Conservation (phyloP, 30 jellyfish, hydroid and myxozoan genomes). For the Aurelia sp. region DNA sequence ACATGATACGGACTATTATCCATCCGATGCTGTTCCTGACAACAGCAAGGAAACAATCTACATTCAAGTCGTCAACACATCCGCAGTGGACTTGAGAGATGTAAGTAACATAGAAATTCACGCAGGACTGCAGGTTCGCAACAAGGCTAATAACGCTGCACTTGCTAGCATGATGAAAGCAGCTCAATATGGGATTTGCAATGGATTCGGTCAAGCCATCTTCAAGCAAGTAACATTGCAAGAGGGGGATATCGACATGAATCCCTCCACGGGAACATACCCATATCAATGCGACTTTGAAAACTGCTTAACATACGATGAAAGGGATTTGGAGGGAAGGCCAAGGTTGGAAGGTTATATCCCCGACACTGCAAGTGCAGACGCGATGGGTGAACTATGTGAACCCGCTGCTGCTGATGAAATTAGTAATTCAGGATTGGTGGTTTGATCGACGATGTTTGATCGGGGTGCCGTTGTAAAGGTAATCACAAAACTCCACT, state of each 20-base stretch:
- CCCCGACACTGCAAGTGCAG: too few species aligned
- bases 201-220: background rate
- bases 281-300: constrained; percentile 11
- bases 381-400: too few species aligned
- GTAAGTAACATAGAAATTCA: background rate
- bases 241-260: constrained; percentile 8
- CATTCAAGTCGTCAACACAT: background rate
- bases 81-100: background rate
- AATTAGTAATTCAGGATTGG: too few species aligned
- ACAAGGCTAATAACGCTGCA: too few species aligned
- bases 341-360: too few species aligned
- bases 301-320: background rate
- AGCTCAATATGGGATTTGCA: background rate
- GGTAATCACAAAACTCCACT: too few species aligned
- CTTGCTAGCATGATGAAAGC: background rate
- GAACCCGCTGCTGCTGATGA: too few species aligned
- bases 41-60: constrained; percentile 1
- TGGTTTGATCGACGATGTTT: too few species aligned
- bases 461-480: too few species aligned
- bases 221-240: constrained; percentile 8
- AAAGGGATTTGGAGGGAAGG: constrained; percentile 3
- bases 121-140: too few species aligned
- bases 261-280: background rate
- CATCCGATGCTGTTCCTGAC: constrained; percentile 1
- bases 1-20: constrained; percentile 4